A percentile compares a stretch with the other conserved stretches of the same genome.
phyloP scores from a whole-genome alignment of 2,113 vertebrate species.

The Pterophyllum scalare region DNA sequence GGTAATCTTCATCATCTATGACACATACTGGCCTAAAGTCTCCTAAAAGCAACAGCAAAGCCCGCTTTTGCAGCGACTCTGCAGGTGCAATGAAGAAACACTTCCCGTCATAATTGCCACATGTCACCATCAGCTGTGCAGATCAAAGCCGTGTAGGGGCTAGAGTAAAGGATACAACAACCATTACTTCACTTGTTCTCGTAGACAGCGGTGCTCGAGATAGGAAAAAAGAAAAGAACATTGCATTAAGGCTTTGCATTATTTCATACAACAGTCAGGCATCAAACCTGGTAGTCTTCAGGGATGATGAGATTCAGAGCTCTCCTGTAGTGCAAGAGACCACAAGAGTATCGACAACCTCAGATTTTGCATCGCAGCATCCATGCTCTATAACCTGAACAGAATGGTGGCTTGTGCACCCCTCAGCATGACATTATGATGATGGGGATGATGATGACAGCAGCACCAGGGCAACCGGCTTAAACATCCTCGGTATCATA shows the following conservation, averaged over 20 bases:
- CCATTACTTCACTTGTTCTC: conserved; percentile 3
- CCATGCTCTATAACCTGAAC: conserved; percentile 15
- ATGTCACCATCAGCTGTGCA: conserved; percentile 54
- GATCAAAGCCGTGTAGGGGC: conserved; percentile 9
- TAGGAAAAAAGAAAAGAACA: conserved; percentile 19
- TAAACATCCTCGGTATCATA: conserved; percentile 23
- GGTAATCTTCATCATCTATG: not conserved
- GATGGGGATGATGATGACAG: conserved; percentile 31
- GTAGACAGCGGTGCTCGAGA: not conserved
- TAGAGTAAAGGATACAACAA: not conserved
- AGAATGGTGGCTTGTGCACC: conserved; percentile 29
- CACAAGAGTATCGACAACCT: conserved; percentile 18
- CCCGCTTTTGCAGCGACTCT: not conserved
- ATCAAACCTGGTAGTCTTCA: not conserved
- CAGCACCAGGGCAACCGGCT: conserved; percentile 26
- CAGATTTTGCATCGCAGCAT: conserved; percentile 56
- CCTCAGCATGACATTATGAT: conserved; percentile 37
- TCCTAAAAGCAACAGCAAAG: not conserved
- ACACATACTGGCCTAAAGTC: conserved; percentile 19
- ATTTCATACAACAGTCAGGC: conserved; percentile 20
- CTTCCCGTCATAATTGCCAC: conserved; percentile 28
- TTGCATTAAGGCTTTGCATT: conserved; percentile 17
- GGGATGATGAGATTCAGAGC: not conserved
- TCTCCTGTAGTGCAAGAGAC: not conserved
- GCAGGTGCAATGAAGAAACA: conserved; percentile 35